Evolutionary conservation across 1,140 invertebrate genomes (phyloP), one percentile per base, ranked within the genome.

Genomic region (Bombyx mandarina): DNA sequence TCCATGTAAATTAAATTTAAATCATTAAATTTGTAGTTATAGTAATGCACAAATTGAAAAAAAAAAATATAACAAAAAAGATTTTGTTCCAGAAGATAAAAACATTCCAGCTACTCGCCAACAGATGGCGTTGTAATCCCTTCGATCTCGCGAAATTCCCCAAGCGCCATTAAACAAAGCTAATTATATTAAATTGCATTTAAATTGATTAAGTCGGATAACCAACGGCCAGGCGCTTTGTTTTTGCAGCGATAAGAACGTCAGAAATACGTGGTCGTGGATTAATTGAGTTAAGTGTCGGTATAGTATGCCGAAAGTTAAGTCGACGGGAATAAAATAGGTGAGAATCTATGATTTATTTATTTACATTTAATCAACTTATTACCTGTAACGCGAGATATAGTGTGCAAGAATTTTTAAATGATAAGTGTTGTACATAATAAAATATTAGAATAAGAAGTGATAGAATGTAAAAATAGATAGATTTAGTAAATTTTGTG

Each of bases 101-200:
- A 18, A 18, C 12, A 6, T 4, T 51, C n/a, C 53, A 9, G 12
- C 76, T 75, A 79, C 69, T 78, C 73, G 2, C 8, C 56, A 69
- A 71, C 10, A 78, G 77, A 79, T 82, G 79, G 70, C 79, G 72
- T 44, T 56, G 54, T 10, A 0, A 2, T 60, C 58, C 43, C 47
- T 18, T 43, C 43, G 53, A 54, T 46, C 45, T 18, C 35, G 44
- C 45, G 44, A 45, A 46, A 57, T 55, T 4, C 7, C 52, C 50
- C 58, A 43, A 52, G 50, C 56, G 52, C 54, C 58, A 61, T 52
- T 66, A 61, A 56, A 60, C 54, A 49, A 65, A 69, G 68, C 65
- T 74, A 75, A 77, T 81, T 76, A 66, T 57, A 56, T 61, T 55
- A 69, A 77, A 73, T 57, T 69, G 62, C 68, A 71, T 66, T 69